A percentile compares a stretch with the other conserved stretches of the same genome.
These are phyloP conservation scores for Drosophila subquinaria DNA, from an alignment of 2,888 invertebrate species.

Conservation along the genomic window DNA sequence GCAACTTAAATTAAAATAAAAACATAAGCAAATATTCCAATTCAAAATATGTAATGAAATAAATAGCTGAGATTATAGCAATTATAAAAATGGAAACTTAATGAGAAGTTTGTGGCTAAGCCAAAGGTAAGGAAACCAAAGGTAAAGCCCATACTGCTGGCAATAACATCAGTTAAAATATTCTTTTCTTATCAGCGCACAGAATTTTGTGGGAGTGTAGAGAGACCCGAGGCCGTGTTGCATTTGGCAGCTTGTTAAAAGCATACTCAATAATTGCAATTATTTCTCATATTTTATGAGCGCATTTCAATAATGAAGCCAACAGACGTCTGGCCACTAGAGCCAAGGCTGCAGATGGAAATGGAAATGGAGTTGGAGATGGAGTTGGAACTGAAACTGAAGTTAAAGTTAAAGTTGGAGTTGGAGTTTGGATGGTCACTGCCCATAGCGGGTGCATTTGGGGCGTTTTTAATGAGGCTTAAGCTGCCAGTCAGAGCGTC, in stretches of 20 bases:
- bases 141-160: too few relatives aligned
- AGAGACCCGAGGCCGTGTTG: constrained; percentile 9
- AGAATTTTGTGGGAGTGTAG: constrained; percentile 31
- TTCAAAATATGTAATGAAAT: too few relatives aligned
- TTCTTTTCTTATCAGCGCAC: too few relatives aligned
- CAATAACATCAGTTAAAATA: too few relatives aligned
- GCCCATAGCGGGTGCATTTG: constrained; percentile 64
- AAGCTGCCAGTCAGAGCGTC: constrained; percentile 56
- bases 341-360: constrained; percentile 9
- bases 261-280: constrained; percentile 74
- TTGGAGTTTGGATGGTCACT: constrained; percentile 21
- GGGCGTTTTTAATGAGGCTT: constrained; percentile 75
- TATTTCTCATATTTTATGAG: constrained; percentile 77
- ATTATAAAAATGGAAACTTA: too few relatives aligned
- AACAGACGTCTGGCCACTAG: constrained; percentile 20
- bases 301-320: constrained; percentile 72
- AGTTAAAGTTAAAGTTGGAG: constrained; percentile 1
- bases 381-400: neutral
- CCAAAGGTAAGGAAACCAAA: too few relatives aligned
- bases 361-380: neutral
- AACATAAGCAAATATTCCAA: too few relatives aligned
- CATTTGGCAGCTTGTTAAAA: constrained; percentile 58
- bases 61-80: too few relatives aligned
- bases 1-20: neutral
- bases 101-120: too few relatives aligned